Percentiles rank a stretch among this genome's conserved stretches.
Conservation (phyloP, 2,797 vertebrate genomes). For the Aldrovandia affinis region DNA sequence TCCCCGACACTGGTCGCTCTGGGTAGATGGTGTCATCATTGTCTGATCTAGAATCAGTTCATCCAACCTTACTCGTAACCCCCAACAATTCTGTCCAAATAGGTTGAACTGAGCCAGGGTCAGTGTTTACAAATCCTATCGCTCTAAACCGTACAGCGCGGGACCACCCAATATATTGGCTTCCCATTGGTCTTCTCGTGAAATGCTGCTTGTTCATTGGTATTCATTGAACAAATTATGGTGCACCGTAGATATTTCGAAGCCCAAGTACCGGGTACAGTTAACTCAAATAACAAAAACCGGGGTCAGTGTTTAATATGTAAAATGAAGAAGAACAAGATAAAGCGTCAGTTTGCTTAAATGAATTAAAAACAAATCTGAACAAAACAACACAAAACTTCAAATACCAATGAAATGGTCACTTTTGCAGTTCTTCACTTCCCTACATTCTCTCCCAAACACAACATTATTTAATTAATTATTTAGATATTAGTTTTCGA, state of each 20-base stretch:
- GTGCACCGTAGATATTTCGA: neutral
- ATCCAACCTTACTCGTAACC: neutral
- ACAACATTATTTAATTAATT: no score
- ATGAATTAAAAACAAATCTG: neutral
- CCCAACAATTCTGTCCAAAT: neutral
- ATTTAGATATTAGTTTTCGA: neutral
- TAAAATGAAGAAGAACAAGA: neutral
- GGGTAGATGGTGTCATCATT: neutral
- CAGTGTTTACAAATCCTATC: neutral
- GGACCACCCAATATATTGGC: neutral
- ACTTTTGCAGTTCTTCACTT: neutral
- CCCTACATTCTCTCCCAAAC: neutral
- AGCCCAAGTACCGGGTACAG: neutral
- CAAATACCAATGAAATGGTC: neutral
- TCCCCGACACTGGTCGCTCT: neutral
- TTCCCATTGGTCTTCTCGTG: conserved; percentile 11
- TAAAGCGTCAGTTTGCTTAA: neutral
- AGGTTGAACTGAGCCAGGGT: neutral
- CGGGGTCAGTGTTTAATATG: neutral
- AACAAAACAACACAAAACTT: neutral
- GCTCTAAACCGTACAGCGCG: neutral
- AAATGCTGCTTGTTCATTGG: conserved; percentile 1
- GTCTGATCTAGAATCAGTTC: neutral
- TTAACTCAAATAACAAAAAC: neutral
- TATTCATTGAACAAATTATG: neutral